Percentiles rank a stretch among this genome's conserved stretches.
phyloP scores from a whole-genome alignment of 2,888 invertebrate species.

The Lacanobia oleracea region DNA sequence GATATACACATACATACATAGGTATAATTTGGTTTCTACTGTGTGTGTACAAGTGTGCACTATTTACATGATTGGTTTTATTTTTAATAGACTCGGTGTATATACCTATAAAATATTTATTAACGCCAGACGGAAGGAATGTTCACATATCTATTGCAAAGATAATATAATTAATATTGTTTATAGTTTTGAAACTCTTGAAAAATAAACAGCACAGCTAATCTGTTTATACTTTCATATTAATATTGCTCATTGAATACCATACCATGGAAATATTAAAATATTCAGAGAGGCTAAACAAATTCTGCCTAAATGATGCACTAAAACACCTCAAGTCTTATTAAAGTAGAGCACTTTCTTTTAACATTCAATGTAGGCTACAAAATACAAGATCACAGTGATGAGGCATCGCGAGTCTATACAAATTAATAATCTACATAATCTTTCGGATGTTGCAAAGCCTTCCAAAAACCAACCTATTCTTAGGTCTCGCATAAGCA shows the following conservation, averaged over 20 bases:
- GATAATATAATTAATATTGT: slow-evolving; percentile 18
- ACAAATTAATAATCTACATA: background rate
- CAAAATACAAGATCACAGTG: background rate
- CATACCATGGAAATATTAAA: no score
- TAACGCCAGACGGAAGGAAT: background rate
- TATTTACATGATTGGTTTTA: background rate
- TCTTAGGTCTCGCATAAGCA: background rate
- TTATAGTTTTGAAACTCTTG: slow-evolving; percentile 22
- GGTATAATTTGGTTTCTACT: no score
- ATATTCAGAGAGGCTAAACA: background rate
- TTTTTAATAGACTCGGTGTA: background rate
- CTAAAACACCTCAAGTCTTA: background rate
- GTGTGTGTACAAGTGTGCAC: background rate
- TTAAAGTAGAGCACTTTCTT: background rate
- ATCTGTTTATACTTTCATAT: background rate
- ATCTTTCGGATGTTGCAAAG: background rate
- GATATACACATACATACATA: no score
- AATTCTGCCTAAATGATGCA: background rate
- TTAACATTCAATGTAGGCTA: background rate
- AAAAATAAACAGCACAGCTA: slow-evolving; percentile 30
- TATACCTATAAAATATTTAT: background rate
- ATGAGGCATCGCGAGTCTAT: background rate
- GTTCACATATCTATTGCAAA: background rate
- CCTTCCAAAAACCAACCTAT: background rate
- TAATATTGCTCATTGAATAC: background rate